Percentiles rank a stretch among this genome's conserved stretches.
These are phyloP conservation scores for Polypterus bichir DNA, from an alignment of 2,113 vertebrate species.

Conservation along the genomic window DNA sequence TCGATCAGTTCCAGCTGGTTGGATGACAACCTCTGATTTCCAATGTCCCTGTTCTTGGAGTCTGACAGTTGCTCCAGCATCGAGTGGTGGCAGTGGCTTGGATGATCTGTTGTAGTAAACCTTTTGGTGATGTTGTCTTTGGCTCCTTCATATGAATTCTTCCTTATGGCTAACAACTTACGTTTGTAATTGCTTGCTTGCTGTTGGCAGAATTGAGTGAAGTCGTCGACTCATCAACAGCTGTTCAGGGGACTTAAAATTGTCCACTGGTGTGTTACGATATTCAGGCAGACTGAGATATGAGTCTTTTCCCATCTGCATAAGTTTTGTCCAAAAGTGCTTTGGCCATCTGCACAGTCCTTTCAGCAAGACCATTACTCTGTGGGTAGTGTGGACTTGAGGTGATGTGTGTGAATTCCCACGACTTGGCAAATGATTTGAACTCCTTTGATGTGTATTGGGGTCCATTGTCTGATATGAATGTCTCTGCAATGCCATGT, in stretches of 20 bases:
- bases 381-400: constrained; percentile 3
- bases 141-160: no score
- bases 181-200: no score
- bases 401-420: constrained; percentile 8
- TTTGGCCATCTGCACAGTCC: constrained; percentile 11
- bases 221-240: no score
- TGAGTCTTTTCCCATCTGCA: constrained; percentile 7
- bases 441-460: constrained; percentile 3
- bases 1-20: no score
- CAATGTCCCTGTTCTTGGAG: no score
- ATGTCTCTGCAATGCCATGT: neutral
- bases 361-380: constrained; percentile 6
- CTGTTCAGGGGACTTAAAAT: constrained; percentile 8
- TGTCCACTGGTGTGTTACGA: constrained; percentile 8
- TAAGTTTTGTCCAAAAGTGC: constrained; percentile 10
- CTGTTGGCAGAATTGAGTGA: no score
- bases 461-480: constrained; percentile 3
- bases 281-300: constrained; percentile 4
- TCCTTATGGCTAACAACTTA: no score
- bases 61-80: no score
- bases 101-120: no score
- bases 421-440: constrained; percentile 11
- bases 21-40: no score
- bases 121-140: no score
- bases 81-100: no score